Conservation (phyloP, 2,797 vertebrate species). For the Hypotaenidia okinawae region DNA sequence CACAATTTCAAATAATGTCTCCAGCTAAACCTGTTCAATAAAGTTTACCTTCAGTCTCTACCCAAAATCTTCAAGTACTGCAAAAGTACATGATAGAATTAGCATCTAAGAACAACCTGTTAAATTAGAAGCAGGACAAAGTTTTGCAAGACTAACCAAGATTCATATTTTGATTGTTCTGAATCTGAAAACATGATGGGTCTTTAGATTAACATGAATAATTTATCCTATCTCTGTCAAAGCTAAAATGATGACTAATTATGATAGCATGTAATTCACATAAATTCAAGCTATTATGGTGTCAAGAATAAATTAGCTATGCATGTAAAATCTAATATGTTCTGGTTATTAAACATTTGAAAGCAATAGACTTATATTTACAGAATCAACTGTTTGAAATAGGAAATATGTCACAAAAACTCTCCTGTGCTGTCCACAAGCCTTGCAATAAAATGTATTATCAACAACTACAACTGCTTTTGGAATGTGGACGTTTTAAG, state of each 20-base stretch:
- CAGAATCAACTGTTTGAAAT: neutral
- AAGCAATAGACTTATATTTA: neutral
- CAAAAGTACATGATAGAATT: neutral
- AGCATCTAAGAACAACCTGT: neutral
- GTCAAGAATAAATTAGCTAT: neutral
- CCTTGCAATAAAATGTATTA: neutral
- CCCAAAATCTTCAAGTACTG: neutral
- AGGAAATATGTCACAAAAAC: neutral
- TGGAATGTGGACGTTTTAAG: neutral
- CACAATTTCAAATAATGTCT: neutral
- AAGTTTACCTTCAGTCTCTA: neutral
- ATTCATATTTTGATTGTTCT: neutral
- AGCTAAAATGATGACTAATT: slow-evolving; percentile 14
- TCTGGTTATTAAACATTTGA: neutral
- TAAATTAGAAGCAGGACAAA: no score
- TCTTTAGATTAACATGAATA: neutral
- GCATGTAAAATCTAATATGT: neutral
- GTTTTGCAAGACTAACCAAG: neutral
- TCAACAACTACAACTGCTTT: neutral
- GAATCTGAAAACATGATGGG: neutral
- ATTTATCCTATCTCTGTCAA: slow-evolving; percentile 1
- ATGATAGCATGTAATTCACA: neutral
- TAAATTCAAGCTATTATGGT: neutral
- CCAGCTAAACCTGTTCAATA: neutral
- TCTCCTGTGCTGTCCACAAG: neutral